Percentiles rank a stretch among this genome's conserved stretches.
These are phyloP conservation scores for Drosophila acutilabella DNA, from an alignment of 2,888 invertebrate species.

Conservation along the genomic window DNA sequence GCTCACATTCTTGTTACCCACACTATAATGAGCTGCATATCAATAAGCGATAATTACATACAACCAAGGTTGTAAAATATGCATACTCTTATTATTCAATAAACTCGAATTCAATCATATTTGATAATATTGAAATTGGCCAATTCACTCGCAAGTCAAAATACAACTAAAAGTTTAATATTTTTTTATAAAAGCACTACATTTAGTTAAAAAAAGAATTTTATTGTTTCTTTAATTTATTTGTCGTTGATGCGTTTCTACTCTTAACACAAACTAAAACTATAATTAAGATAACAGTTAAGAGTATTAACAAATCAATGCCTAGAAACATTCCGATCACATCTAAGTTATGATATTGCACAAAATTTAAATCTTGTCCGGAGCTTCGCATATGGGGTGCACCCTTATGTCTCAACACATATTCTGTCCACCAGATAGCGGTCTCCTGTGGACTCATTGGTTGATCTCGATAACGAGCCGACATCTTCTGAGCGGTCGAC, in stretches of 20 bases:
- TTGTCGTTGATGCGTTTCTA: background rate
- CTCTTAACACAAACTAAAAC: background rate
- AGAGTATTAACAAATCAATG: slow-evolving; percentile 26
- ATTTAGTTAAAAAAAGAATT: background rate
- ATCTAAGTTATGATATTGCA: slow-evolving; percentile 82
- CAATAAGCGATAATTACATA: slow-evolving; percentile 38
- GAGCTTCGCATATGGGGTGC: slow-evolving; percentile 82
- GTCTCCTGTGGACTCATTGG: slow-evolving; percentile 78
- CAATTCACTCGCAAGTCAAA: no score
- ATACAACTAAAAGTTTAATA: background rate
- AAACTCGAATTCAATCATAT: background rate
- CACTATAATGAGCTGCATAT: slow-evolving; percentile 40
- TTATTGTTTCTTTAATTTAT: slow-evolving; percentile 38
- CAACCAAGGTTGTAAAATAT: slow-evolving; percentile 11
- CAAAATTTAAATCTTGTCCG: slow-evolving; percentile 78
- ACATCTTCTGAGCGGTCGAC: slow-evolving; percentile 59
- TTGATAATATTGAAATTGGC: background rate
- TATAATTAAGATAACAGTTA: background rate
- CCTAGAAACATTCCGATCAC: slow-evolving; percentile 67
- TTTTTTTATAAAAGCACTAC: background rate
- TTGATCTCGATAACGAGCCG: slow-evolving; percentile 80
- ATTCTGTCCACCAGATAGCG: slow-evolving; percentile 83
- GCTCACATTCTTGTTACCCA: slow-evolving; percentile 29
- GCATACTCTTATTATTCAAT: slow-evolving; percentile 1
- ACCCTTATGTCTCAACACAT: slow-evolving; percentile 82